Conservation (phyloP, 2,797 vertebrate species). For the Stomatorhinus walkeri region DNA sequence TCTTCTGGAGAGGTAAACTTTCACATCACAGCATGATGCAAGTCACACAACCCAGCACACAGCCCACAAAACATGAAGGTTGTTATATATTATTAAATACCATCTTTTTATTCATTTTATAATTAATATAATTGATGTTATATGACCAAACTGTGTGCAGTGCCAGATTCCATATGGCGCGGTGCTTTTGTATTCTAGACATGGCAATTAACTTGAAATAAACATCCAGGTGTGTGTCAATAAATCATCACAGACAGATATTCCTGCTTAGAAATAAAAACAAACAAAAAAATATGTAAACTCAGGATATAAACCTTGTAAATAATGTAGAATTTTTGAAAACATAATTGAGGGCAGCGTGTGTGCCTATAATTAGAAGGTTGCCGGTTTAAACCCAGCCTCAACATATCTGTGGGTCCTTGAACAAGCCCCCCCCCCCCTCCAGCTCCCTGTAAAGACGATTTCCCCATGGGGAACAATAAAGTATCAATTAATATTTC, state of each 20-base stretch:
- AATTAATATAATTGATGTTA: not conserved
- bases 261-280: not conserved
- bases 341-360: not conserved
- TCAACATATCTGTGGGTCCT: not conserved
- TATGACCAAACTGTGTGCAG: not conserved
- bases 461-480: not conserved
- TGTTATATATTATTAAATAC: not conserved
- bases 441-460: not conserved
- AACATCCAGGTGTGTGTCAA: not conserved
- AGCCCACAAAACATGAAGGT: not conserved
- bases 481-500: not conserved
- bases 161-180: not conserved
- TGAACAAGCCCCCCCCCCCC: not conserved
- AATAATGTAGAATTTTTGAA: not conserved
- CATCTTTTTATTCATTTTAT: not conserved
- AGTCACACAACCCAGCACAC: not conserved
- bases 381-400: not conserved
- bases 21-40: conserved; percentile 3
- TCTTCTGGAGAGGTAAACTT: not conserved
- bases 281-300: not conserved
- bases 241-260: not conserved
- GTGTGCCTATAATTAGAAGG: not conserved
- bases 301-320: not conserved
- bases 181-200: not conserved
- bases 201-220: not conserved